Base-by-base conservation (phyloP, 1,140 invertebrate genomes). In the Dryas iulia region DNA sequence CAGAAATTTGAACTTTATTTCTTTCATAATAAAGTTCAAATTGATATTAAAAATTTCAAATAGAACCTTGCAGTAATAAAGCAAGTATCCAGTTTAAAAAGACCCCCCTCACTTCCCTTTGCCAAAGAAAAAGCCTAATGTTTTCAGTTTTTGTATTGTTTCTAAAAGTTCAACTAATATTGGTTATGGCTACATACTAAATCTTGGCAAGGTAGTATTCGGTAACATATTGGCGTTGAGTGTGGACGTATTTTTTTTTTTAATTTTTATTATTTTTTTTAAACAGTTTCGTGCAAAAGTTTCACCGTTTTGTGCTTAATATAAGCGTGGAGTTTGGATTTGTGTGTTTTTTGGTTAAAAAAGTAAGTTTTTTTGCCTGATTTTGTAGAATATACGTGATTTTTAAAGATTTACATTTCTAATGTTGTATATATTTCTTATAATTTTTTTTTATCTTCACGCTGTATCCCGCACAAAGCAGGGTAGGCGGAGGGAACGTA, bases 141-240 rank as follows among this genome's bases (percentile, higher is more conserved):
- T 47, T 23, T 30, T 65, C 58, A 71, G 61, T 33, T 56, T 66
- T 53, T 59, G 47, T 59, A 73, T 76, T 70, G 26, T 73, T 72
- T 54, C 56, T 12, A n/a, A 73, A 6, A 63, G 81, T 8, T 78
- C 84, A 72, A 66, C 3, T 8, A 57, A 66, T 58, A 61, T 21
- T 83, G 83, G 83, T 35, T 52, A 60, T 54, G 8, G 10, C 23
- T 66, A 81, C 71, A 78, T 86, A 86, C 18, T 21, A 18, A 47
- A 18, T 18, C 21, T 86, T 86, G 79, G 78, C 69, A 82, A 82
- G 82, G 74, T 77, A 68, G 74, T 76, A 72, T 61, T 61, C 35
- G 69, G 73, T 71, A 71, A 66, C 64, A 70, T 67, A 66, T 69
- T 60, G 71, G 67, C 69, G 31, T 71, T 71, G 72, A 77, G 76